These are phyloP conservation scores for Aurelia aurita DNA, from an alignment of 30 jellyfish, hydroid and myxozoan genomes.

Conservation along the genomic window DNA sequence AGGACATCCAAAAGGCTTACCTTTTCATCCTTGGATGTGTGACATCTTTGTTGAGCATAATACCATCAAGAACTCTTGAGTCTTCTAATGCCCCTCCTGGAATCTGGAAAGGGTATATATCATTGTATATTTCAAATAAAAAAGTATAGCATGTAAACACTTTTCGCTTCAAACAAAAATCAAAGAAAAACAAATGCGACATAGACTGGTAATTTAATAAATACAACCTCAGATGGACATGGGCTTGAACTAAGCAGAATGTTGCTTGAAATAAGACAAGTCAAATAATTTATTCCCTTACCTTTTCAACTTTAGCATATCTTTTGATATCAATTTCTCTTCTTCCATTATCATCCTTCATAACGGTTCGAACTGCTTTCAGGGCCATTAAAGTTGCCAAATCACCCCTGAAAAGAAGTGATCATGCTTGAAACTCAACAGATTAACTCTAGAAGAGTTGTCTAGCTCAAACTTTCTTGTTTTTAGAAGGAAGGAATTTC, in stretches of 20 bases:
- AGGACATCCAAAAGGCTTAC: background rate
- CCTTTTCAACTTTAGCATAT: constrained; percentile 96
- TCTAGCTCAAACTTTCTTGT: no score
- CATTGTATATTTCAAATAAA: no score
- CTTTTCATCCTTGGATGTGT: constrained; percentile 96
- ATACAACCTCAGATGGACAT: no score
- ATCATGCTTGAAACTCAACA: background rate
- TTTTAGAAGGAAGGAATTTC: no score
- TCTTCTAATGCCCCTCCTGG: constrained; percentile 98
- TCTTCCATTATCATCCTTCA: constrained; percentile 79
- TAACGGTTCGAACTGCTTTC: constrained; percentile 86
- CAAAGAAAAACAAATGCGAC: no score
- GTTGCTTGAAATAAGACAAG: no score
- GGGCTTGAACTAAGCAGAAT: no score
- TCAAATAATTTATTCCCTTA: background rate
- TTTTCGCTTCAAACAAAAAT: no score
- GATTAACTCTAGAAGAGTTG: background rate
- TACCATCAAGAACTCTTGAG: constrained; percentile 94
- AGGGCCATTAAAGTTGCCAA: constrained; percentile 90
- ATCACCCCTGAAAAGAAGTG: constrained; percentile 71
- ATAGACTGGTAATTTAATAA: no score
- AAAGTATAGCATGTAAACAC: no score
- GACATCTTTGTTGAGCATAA: constrained; percentile 92
- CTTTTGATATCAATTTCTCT: constrained; percentile 91
- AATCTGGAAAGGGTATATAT: constrained; percentile 14